phyloP scores from a whole-genome alignment of 2,797 vertebrate species.

The Myioborus melanocephalus region DNA sequence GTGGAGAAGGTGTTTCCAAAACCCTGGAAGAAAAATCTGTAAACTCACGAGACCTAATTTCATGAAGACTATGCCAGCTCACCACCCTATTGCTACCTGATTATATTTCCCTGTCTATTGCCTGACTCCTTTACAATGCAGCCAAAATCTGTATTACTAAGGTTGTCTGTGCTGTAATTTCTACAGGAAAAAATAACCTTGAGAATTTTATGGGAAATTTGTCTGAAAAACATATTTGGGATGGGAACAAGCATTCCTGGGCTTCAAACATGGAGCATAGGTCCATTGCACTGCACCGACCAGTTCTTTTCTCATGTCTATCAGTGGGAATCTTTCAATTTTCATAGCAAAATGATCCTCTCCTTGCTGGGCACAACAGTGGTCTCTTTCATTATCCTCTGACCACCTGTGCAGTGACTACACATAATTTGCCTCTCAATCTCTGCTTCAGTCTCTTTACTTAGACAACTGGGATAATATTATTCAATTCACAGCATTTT shows the following conservation, averaged over 20 bases:
- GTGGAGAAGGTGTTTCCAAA: not conserved
- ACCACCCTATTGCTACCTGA: not conserved
- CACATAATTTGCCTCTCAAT: not conserved
- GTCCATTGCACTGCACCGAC: not conserved
- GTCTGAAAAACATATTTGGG: not conserved
- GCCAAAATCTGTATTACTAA: not conserved
- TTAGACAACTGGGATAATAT: not conserved
- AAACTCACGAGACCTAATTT: not conserved
- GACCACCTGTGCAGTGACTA: not conserved
- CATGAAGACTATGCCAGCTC: not conserved
- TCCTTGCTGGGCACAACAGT: not conserved
- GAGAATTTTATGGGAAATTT: not conserved
- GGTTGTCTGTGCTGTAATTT: not conserved
- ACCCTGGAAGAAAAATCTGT: not conserved
- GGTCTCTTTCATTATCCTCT: not conserved
- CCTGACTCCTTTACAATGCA: not conserved
- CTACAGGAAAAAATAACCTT: not conserved
- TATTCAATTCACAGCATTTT: not conserved
- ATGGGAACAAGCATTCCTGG: not conserved
- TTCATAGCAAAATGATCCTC: not conserved
- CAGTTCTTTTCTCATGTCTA: not conserved
- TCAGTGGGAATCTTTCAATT: not conserved
- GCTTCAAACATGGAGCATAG: not conserved
- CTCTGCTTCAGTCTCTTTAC: not conserved
- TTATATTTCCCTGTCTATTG: not conserved